Conservation (phyloP, 37 sponge, comb jelly and placozoan species). For the Diacarnus erythraeanus region DNA sequence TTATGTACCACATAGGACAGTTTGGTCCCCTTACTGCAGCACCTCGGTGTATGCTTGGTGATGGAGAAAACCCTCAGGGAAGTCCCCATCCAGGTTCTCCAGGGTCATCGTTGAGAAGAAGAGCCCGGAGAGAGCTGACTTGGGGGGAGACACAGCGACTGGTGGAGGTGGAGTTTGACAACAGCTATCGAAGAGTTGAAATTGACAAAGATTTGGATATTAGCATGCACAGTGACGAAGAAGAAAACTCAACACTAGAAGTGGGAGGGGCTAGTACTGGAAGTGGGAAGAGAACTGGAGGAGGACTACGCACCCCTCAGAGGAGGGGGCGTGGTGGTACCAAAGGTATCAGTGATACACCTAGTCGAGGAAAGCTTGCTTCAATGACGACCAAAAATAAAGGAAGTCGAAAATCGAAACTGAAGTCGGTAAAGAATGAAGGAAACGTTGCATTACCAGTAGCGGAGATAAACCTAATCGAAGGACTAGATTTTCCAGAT, state of each 20-base stretch:
- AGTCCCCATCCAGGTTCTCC: conserved; percentile 22
- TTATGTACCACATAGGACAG: conserved; percentile 72
- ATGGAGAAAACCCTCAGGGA: conserved; percentile 22
- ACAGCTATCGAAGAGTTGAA: conserved; percentile 51
- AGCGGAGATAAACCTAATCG: conserved; percentile 41
- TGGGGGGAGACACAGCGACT: conserved; percentile 82
- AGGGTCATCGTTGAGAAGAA: conserved; percentile 6
- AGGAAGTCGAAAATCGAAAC: conserved; percentile 55
- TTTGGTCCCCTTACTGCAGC: conserved; percentile 22
- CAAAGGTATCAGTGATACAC: background rate
- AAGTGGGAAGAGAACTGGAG: background rate
- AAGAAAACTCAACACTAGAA: background rate
- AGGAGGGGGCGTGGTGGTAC: conserved; percentile 9
- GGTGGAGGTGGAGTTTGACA: conserved; percentile 75
- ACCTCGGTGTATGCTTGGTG: conserved; percentile 45
- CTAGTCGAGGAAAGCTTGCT: conserved; percentile 12
- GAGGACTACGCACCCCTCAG: conserved; percentile 13
- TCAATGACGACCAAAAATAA: conserved; percentile 36
- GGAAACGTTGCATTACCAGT: conserved; percentile 15
- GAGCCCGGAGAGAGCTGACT: conserved; percentile 65
- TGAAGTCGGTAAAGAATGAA: conserved; percentile 12
- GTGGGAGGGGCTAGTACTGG: conserved; percentile 6
- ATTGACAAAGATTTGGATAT: conserved; percentile 59
- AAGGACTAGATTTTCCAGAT: conserved; percentile 50
- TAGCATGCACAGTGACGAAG: conserved; percentile 19